Base-by-base conservation (phyloP, 2,888 invertebrate genomes). In the Hypselothyrea guttata region DNA sequence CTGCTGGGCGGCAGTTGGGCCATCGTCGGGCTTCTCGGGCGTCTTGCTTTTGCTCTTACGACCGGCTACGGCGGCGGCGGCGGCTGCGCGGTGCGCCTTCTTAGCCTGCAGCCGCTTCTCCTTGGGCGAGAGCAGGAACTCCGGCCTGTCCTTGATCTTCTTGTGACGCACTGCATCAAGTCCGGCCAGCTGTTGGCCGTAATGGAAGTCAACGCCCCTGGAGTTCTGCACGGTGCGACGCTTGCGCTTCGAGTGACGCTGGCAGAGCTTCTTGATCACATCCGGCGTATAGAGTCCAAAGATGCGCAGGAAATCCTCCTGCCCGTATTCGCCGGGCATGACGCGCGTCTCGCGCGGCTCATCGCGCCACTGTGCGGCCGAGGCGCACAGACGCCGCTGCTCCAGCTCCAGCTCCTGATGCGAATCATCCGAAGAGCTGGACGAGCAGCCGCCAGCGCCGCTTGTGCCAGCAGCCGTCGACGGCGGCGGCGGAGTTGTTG, bases 191-290 rank as follows among this genome's bases (percentile, higher is more conserved):
- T 81, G 82, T 28, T 86, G 87, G 9, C 89, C 90, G 68, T 90
- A 90, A 55, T 90, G 90, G 57, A 86, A 90, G 59, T 88, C 90
- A n/a, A 84, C 79, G 13, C 83, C 87, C 16, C 88, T 88, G 12
- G 87, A 89, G 57, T 87, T 89, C 42, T 88, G 87, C 0, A 89
- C 89, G 28, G 83, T 86, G 9, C 90, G 88, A 1, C 89, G 87
- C 38, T 85, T 86, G n/a, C 90, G 82, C 58, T 90, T 89, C 0
- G 90, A 89, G 27, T 89, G 87, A 0, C 89, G 83, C 55, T 89
- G 88, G 42, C 86, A 86, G 62, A 90, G 63, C 46, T 84, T 83
- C 34, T 86, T 77, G 5, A 87, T 71, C 52, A 84, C 65, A 7
- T 86, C 88, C 1, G 85, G 83, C 0, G 89, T 89, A 44, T 83